phyloP scores from a whole-genome alignment of 2,113 vertebrate genomes.

The Perca fluviatilis region DNA sequence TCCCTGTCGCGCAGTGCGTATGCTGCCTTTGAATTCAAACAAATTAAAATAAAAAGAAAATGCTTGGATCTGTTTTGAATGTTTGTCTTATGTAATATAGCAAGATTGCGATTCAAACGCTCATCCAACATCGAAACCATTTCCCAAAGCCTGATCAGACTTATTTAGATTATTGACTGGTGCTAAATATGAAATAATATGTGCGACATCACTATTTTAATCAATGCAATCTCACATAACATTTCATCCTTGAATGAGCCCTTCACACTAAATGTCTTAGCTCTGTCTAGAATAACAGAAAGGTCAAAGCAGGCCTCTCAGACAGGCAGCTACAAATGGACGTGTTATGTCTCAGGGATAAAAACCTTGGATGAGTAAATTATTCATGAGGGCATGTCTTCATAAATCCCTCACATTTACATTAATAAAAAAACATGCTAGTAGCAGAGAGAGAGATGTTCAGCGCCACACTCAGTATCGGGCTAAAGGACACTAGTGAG shows the following conservation, averaged over 20 bases:
- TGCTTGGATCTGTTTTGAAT: neutral
- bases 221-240: neutral
- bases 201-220: neutral
- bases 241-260: slow-evolving; percentile 23
- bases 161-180: slow-evolving; percentile 10
- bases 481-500: slow-evolving; percentile 25
- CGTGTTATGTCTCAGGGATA: slow-evolving; percentile 41
- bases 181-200: neutral
- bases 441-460: slow-evolving; percentile 45
- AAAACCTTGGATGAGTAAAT: slow-evolving; percentile 49
- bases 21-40: neutral
- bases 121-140: slow-evolving; percentile 1
- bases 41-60: neutral
- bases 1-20: neutral
- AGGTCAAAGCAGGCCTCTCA: slow-evolving; percentile 15
- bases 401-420: slow-evolving; percentile 66
- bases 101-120: neutral
- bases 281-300: slow-evolving; percentile 37
- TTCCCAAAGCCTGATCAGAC: neutral
- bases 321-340: slow-evolving; percentile 13
- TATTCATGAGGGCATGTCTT: slow-evolving; percentile 58
- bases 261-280: slow-evolving; percentile 12
- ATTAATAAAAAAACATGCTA: slow-evolving; percentile 32
- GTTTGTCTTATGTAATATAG: slow-evolving; percentile 6
- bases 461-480: slow-evolving; percentile 11